Evolutionary conservation across 2,888 invertebrate species (phyloP), one percentile per base, ranked within the genome.

Genomic region (Caenorhabditis wallacei): DNA sequence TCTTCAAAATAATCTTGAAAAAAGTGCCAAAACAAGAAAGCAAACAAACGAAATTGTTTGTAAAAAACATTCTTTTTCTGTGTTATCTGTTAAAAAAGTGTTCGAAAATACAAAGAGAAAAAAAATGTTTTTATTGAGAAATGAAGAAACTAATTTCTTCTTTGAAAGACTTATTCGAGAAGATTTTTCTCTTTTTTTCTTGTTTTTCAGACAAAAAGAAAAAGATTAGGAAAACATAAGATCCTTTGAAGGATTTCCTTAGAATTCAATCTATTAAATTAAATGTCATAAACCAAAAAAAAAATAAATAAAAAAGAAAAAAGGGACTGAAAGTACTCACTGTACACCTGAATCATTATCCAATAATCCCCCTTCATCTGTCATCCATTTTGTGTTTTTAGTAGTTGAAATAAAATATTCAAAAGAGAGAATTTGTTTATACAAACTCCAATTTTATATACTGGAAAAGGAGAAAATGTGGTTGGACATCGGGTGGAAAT

Each of bases 1-100:
- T 46, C 61, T 61, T 46, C 26, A 64, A 61, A 61, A 59, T 20
- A 61, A 22, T 16, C 22, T 30, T 16, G 4, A 40, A 43, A n/a
- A n/a, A 63, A 80, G 53, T 61, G 80, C 30, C 63, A 71, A 46
- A 71, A 72, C 72, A 61, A 37, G 61, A 48, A 72, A 35, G 26
- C 48, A 48, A 59, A 40, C 48, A 48, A 43, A 26, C 20, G 22
- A 35, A 22, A n/a, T 2, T 64, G 35, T 64, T 51, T 64, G 64
- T 48, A 46, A 20, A 64, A 18, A 48, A 43, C 35, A 37, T 8
- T 20, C 26, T 8, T 26, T 26, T 59, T 18, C 10, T 18, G 3
- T 64, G 64, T 64, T 35, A 64, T 64, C 51, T 64, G 8, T 46
- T 18, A 2, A 26, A 48, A 20, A 57, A 46, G 26, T 57, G 26